A percentile compares a stretch with the other conserved stretches of the same genome.
Conservation (phyloP, 2,888 invertebrate species). For the Synanthedon andrenaeformis region DNA sequence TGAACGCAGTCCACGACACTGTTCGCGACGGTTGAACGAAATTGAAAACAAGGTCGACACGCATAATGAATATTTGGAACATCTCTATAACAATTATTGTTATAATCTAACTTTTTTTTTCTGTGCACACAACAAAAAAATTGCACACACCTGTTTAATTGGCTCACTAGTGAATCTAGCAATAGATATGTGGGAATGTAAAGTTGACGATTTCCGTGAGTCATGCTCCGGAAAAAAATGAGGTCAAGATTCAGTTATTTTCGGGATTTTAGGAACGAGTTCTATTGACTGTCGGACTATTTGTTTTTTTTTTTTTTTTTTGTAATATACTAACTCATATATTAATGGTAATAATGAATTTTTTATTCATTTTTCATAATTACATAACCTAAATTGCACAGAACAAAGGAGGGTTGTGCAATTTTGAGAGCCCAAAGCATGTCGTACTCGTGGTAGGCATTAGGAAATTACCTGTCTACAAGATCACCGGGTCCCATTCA, state of each 20-base stretch:
- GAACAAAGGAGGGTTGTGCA: too few relatives aligned
- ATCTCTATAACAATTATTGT: slow-evolving; percentile 27
- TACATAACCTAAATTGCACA: too few relatives aligned
- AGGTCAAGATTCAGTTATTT: slow-evolving; percentile 35
- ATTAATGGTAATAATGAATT: too few relatives aligned
- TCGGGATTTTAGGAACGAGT: slow-evolving; percentile 15
- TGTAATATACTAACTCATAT: too few relatives aligned
- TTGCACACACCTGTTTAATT: neutral
- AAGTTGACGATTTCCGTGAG: neutral
- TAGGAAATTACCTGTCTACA: too few relatives aligned
- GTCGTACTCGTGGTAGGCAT: too few relatives aligned
- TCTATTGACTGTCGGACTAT: neutral
- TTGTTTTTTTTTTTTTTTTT: neutral
- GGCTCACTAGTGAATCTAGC: neutral
- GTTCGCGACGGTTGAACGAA: slow-evolving; percentile 36
- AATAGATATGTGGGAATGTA: neutral
- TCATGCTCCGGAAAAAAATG: slow-evolving; percentile 4
- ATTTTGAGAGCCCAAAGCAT: too few relatives aligned
- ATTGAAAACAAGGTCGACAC: slow-evolving; percentile 64
- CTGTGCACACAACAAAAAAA: neutral
- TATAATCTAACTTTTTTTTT: slow-evolving; percentile 16
- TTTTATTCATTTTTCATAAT: too few relatives aligned
- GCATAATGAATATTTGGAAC: slow-evolving; percentile 50
- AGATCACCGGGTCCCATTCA: too few relatives aligned
- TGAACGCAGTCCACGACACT: slow-evolving; percentile 22